Conservation (phyloP, 2,888 invertebrate genomes). For the Apodemia hepburni region DNA sequence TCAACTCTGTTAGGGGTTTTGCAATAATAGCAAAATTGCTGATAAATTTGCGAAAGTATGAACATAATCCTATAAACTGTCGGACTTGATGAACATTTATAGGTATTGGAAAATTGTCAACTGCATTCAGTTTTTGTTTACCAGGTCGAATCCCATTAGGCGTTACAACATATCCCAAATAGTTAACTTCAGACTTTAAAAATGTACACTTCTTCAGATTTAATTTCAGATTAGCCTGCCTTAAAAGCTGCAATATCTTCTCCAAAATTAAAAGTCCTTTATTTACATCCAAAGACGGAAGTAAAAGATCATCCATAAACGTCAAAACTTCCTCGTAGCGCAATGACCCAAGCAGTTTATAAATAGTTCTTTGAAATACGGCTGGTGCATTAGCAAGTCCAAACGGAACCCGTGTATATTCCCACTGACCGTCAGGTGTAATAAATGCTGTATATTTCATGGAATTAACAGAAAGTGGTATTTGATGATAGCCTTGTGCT, state of each 20-base stretch:
- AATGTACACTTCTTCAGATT: slow-evolving; percentile 37
- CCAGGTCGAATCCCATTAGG: slow-evolving; percentile 31
- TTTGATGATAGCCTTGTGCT: slow-evolving; percentile 33
- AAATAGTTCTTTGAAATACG: slow-evolving; percentile 30
- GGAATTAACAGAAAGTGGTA: slow-evolving; percentile 24
- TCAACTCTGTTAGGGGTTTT: slow-evolving; percentile 32
- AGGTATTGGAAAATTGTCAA: slow-evolving; percentile 32
- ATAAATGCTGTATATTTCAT: slow-evolving; percentile 34
- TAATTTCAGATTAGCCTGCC: slow-evolving; percentile 30
- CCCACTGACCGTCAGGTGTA: slow-evolving; percentile 32
- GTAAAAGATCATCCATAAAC: slow-evolving; percentile 3
- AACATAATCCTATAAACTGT: slow-evolving; percentile 36
- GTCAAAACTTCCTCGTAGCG: slow-evolving; percentile 3
- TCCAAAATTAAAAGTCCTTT: too few relatives aligned
- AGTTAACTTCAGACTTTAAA: slow-evolving; percentile 31
- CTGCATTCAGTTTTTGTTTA: slow-evolving; percentile 29
- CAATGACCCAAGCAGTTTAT: slow-evolving; percentile 22
- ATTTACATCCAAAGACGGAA: slow-evolving; percentile 17
- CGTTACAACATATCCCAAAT: slow-evolving; percentile 35
- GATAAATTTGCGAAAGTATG: slow-evolving; percentile 40
- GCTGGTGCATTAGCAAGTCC: slow-evolving; percentile 33
- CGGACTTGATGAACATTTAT: slow-evolving; percentile 35
- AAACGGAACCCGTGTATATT: slow-evolving; percentile 33
- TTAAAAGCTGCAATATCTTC: too few relatives aligned
- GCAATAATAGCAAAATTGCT: slow-evolving; percentile 36